These are phyloP conservation scores for Alligator mississippiensis DNA, from an alignment of 2,113 vertebrate genomes.

Conservation along the genomic window DNA sequence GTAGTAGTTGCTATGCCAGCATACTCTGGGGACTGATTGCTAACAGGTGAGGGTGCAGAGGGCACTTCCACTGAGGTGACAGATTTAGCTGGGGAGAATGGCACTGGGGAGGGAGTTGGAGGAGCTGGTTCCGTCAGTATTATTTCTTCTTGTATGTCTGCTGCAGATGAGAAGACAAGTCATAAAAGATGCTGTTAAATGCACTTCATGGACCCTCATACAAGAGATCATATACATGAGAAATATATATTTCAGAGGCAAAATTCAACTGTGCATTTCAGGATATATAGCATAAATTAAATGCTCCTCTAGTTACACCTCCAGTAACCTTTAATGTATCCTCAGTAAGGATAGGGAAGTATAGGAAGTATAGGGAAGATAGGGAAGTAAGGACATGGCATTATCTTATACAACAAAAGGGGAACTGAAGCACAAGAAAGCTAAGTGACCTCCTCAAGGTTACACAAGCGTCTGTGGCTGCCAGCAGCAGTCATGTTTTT, in stretches of 20 bases:
- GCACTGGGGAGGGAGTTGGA: conserved; percentile 87
- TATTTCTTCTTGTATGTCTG: conserved; percentile 88
- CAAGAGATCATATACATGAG: not conserved
- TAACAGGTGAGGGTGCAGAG: conserved; percentile 86
- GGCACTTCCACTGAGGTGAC: conserved; percentile 88
- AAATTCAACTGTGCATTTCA: not conserved
- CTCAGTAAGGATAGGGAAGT: not conserved
- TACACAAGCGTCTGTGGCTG: no score
- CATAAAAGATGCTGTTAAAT: not conserved
- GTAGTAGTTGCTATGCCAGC: conserved; percentile 83
- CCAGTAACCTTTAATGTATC: not conserved
- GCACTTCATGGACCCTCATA: not conserved
- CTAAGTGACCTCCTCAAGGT: not conserved
- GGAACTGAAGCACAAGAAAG: not conserved
- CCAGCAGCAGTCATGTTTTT: no score
- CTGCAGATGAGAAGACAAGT: conserved; percentile 63
- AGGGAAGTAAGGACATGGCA: no score
- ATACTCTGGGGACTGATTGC: conserved; percentile 92
- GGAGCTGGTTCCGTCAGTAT: conserved; percentile 85
- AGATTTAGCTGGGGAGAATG: conserved; percentile 93
- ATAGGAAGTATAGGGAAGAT: not conserved
- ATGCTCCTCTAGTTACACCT: not conserved
- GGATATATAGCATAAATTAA: not conserved
- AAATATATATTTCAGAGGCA: not conserved
- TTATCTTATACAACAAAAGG: not conserved